Evolutionary conservation across 2,888 invertebrate genomes (phyloP), one percentile per base, ranked within the genome.

Genomic region (Petrophora chlorosata): DNA sequence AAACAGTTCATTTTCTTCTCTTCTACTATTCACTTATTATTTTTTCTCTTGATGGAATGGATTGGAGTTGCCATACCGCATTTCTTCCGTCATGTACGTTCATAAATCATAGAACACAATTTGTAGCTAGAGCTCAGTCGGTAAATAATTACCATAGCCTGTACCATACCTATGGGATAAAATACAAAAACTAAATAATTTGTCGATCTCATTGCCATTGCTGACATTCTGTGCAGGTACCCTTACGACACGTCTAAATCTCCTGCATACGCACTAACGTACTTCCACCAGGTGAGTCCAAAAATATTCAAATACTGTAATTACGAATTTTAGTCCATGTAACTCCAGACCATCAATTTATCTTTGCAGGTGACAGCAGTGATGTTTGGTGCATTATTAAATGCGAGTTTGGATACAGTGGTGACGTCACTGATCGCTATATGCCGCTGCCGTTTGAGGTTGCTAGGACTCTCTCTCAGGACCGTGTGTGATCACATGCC

Each of bases 211-310:
- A 17, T 17, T 4, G 5, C 19, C 4, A 19, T 4, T 19, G 19
- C 19, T 19, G n/a, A n/a, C n/a, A n/a, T n/a, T n/a, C n/a, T n/a
- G n/a, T n/a, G n/a, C n/a, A 89, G 91, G 88, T 91, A 87, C 58
- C 92, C 92, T 0, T 89, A 88, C 44, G 74, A 87, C 49, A 76
- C 78, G 0, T 67, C 76, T 0, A 61, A 57, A 36, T 81, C 85
- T 0, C 91, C 90, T 0, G 73, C 77, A 0, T 91, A 83, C 58
- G 85, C 90, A 56, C 39, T 90, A 4, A 85, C 85, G 0, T 79
- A 73, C 32, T 41, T 59, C 0, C 63, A 75, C 45, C 79, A 79
- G 70, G 79, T 79, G 15, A 33, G 56, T 40, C 4, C 19, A 19
- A n/a, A n/a, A n/a, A n/a, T n/a, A n/a, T n/a, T n/a, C n/a, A n/a